Base-by-base conservation (phyloP, 1,140 invertebrate species). In the Aphis craccivora region DNA sequence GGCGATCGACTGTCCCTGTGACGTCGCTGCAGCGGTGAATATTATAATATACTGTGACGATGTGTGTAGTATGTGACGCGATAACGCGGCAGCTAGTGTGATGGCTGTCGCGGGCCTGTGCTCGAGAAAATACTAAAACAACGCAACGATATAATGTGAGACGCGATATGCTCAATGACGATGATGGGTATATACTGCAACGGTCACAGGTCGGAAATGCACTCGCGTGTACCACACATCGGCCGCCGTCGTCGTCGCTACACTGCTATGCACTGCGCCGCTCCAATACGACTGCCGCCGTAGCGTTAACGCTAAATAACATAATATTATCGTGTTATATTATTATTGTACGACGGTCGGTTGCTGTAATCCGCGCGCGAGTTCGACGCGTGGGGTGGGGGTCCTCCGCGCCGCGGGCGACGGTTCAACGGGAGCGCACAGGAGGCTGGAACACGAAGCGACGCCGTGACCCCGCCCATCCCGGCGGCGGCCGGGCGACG, bases 391-490 rank as follows among this genome's bases (percentile, higher is more conserved):
- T 76, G 60, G 60, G 60, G 14, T 76, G 60, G 60, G 60, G 60
- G 20, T 55, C 20, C 51, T 55, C n/a, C 2, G 45, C 87, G 20
- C 20, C 7, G n/a, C 8, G 8, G 48, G 48, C 87, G 51, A 55
- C 87, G 48, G 86, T 88, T 45, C 86, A 40, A 45, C 86, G 86
- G 86, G 43, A 48, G 86, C n/a, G 87, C 87, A 11, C 37, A 23
- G 51, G 87, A 89, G 87, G 87, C 87, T 89, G 87, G 87, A 89
- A 89, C 87, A 45, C 45, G 87, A 25, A 22, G 48, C 48, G n/a
- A 37, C 51, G 87, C 48, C 9, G 48, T 35, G 87, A 89, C 51
- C 48, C 87, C 87, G 87, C 87, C 87, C 51, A 89, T 9, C n/a
- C n/a, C 86, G 43, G 25, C 81, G 37, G 37, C 84, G 83, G 43